These are phyloP conservation scores for Poecilia picta DNA, from an alignment of 2,797 vertebrate species.

Conservation along the genomic window DNA sequence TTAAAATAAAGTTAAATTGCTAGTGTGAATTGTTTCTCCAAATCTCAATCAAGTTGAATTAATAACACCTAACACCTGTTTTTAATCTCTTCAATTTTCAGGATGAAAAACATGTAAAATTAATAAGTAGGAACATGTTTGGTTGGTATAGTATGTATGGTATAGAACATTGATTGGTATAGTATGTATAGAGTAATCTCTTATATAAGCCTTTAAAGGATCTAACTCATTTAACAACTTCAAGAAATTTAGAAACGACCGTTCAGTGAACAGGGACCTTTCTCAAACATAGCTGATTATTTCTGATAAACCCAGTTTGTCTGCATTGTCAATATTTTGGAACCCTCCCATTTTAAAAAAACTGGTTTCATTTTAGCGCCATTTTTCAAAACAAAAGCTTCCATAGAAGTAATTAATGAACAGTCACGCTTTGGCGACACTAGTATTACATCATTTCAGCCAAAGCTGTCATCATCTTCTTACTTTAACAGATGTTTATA, in stretches of 20 bases:
- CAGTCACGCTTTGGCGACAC: neutral
- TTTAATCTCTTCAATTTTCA: neutral
- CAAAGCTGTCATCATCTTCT: slow-evolving; percentile 12
- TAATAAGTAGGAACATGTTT: neutral
- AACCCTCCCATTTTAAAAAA: neutral
- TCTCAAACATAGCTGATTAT: neutral
- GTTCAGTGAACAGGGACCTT: neutral
- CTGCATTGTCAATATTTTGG: neutral
- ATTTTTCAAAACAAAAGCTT: neutral
- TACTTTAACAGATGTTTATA: slow-evolving; percentile 23
- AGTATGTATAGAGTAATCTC: neutral
- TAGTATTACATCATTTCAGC: neutral
- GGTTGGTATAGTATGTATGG: neutral
- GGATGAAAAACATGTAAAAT: neutral
- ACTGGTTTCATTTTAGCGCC: neutral
- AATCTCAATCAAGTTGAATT: neutral
- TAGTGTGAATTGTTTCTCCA: neutral
- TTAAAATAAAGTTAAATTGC: neutral
- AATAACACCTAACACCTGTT: neutral
- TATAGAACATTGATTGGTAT: no score
- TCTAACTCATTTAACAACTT: neutral
- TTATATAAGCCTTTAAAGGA: neutral
- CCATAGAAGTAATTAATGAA: neutral
- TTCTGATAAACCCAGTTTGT: neutral
- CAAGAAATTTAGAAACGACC: neutral